Evolutionary conservation across 2,888 invertebrate genomes (phyloP).

Genomic region (Zonitis immaculata): DNA sequence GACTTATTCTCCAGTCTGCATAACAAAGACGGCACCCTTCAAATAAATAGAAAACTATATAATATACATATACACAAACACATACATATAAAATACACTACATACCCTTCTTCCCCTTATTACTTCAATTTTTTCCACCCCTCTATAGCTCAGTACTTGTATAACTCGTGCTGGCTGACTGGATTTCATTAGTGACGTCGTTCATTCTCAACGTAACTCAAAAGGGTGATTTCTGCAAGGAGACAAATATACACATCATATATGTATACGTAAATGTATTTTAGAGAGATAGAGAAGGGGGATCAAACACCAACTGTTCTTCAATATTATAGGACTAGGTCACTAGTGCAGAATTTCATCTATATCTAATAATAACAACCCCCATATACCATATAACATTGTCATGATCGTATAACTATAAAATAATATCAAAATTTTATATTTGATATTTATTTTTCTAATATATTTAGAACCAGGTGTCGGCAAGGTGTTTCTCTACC

Average conservation of each 20-base stretch:
- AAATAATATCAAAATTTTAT: neutral
- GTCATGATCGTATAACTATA: neutral
- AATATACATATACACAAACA: slow-evolving; percentile 13
- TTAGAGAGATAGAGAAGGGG: slow-evolving; percentile 19
- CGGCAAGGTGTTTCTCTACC: neutral
- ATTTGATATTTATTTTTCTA: neutral
- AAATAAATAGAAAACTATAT: slow-evolving; percentile 36
- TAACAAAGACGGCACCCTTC: slow-evolving; percentile 48
- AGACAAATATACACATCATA: slow-evolving; percentile 7
- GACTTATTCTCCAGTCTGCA: slow-evolving; percentile 46
- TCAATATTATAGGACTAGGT: slow-evolving; percentile 31
- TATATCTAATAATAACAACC: no score
- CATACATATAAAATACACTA: slow-evolving; percentile 11
- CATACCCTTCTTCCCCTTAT: slow-evolving; percentile 37
- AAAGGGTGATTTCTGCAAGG: slow-evolving; percentile 27
- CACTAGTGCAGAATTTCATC: slow-evolving; percentile 30
- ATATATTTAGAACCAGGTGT: neutral
- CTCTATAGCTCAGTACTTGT: slow-evolving; percentile 22
- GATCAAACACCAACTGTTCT: slow-evolving; percentile 10
- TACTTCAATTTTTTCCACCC: slow-evolving; percentile 33
- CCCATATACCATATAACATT: slow-evolving; percentile 18
- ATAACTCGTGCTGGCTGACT: slow-evolving; percentile 28
- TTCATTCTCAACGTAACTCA: slow-evolving; percentile 13
- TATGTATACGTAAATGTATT: no score
- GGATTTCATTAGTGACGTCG: slow-evolving; percentile 20